phyloP scores from a whole-genome alignment of 2,797 vertebrate species.

The Clarias laeviceps region DNA sequence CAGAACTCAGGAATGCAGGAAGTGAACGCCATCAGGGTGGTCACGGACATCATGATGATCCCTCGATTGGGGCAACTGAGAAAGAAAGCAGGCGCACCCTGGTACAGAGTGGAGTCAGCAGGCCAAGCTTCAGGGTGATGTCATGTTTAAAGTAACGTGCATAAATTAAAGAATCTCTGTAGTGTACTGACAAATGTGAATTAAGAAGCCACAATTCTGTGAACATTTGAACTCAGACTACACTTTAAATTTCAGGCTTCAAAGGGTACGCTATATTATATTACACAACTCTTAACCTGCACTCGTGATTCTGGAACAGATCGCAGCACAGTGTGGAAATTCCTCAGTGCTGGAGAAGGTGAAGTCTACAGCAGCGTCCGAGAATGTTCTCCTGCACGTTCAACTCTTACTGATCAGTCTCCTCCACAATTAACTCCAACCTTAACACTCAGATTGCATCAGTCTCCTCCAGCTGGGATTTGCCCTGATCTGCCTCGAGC shows the following conservation, averaged over 20 bases:
- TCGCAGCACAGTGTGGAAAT: background rate
- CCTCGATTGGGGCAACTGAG: background rate
- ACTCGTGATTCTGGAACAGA: background rate
- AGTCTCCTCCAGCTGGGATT: background rate
- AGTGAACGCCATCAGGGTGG: slow-evolving; percentile 26
- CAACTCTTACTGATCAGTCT: background rate
- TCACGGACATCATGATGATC: slow-evolving; percentile 4
- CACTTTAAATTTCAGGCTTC: background rate
- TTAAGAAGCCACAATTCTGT: background rate
- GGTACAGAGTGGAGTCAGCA: background rate
- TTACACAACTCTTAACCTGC: background rate
- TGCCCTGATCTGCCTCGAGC: background rate
- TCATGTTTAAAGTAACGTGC: background rate
- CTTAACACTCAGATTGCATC: background rate
- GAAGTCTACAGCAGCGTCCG: background rate
- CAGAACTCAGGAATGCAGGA: slow-evolving; percentile 28
- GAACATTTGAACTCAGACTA: background rate
- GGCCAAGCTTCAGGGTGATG: background rate
- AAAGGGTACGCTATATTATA: background rate
- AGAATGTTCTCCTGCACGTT: background rate
- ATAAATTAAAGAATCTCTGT: background rate
- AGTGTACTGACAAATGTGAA: background rate
- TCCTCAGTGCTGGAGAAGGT: background rate
- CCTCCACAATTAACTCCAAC: too few relatives aligned
- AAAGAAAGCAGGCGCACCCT: slow-evolving; percentile 27